Conservation (phyloP, 2,113 vertebrate genomes). For the Panthera leo region DNA sequence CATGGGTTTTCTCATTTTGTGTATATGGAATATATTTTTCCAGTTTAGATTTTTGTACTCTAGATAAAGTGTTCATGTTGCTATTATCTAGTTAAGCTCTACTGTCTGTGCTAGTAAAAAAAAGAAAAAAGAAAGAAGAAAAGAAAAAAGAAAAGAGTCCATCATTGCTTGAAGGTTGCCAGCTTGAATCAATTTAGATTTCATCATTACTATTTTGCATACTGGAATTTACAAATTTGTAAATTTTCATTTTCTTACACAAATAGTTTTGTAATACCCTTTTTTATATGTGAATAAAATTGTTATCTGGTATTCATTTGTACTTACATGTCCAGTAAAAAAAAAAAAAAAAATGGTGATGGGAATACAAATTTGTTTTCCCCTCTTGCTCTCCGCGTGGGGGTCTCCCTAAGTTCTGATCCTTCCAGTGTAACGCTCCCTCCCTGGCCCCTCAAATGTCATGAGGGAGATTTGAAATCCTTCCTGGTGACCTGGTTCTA, state of each 20-base stretch:
- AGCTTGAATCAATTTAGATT: slow-evolving; percentile 29
- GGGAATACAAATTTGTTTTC: background rate
- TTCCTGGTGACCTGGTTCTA: background rate
- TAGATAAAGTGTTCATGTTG: slow-evolving; percentile 79
- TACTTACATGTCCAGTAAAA: background rate
- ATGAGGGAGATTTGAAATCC: background rate
- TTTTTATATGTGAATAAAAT: slow-evolving; percentile 87
- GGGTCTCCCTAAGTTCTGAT: background rate
- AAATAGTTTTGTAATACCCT: slow-evolving; percentile 83
- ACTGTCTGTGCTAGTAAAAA: slow-evolving; percentile 66
- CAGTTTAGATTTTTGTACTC: slow-evolving; percentile 75
- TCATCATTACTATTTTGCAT: slow-evolving; percentile 72
- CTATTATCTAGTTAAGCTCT: slow-evolving; percentile 79
- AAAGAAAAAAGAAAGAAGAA: background rate
- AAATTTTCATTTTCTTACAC: slow-evolving; percentile 78
- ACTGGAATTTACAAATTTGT: slow-evolving; percentile 74
- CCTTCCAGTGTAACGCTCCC: background rate
- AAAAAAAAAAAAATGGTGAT: background rate
- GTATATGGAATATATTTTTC: slow-evolving; percentile 82
- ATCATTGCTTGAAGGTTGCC: slow-evolving; percentile 45
- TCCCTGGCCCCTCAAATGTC: no score
- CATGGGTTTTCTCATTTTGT: slow-evolving; percentile 63
- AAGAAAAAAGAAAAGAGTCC: background rate
- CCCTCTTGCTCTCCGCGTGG: background rate
- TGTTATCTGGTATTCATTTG: slow-evolving; percentile 42